These are phyloP conservation scores for Hyposoter didymator DNA, from an alignment of 2,888 invertebrate genomes.

Conservation along the genomic window DNA sequence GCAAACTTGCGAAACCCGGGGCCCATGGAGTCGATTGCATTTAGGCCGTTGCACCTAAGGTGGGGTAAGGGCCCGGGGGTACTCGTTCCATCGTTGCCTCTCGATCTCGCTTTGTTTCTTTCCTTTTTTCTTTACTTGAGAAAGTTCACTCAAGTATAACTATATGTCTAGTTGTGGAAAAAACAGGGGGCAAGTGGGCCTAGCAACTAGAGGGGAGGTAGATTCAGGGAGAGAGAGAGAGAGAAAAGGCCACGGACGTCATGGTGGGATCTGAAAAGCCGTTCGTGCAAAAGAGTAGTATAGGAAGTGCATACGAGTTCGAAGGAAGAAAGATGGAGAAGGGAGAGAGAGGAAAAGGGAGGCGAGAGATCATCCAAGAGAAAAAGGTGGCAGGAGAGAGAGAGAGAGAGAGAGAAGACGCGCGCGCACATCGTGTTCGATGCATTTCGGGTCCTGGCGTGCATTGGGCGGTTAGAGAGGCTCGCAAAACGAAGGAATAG, in stretches of 20 bases:
- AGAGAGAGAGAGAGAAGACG: constrained; percentile 20
- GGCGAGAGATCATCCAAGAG: constrained; percentile 31
- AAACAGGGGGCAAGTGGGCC: constrained; percentile 81
- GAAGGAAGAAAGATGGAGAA: constrained; percentile 49
- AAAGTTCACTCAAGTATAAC: constrained; percentile 56
- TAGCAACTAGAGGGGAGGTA: constrained; percentile 80
- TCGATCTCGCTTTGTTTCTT: constrained; percentile 15
- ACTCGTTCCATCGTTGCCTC: constrained; percentile 59
- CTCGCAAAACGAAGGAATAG: constrained; percentile 58
- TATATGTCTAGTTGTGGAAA: constrained; percentile 75
- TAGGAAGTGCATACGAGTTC: constrained; percentile 46
- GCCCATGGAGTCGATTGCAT: constrained; percentile 81
- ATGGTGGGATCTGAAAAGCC: constrained; percentile 57
- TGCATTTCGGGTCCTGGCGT: constrained; percentile 64
- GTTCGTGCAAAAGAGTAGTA: constrained; percentile 51
- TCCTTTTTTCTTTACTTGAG: constrained; percentile 30
- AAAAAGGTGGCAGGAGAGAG: constrained; percentile 19
- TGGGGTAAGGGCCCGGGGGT: constrained; percentile 76
- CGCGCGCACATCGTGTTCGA: constrained; percentile 28
- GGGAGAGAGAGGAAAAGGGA: constrained; percentile 34
- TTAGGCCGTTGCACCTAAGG: constrained; percentile 81
- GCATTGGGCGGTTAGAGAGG: constrained; percentile 75
- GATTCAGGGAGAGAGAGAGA: constrained; percentile 28
- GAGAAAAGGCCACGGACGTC: constrained; percentile 18
- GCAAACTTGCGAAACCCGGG: constrained; percentile 57